Evolutionary conservation across 2,113 vertebrate genomes (phyloP).

Genomic region (Calypte anna): DNA sequence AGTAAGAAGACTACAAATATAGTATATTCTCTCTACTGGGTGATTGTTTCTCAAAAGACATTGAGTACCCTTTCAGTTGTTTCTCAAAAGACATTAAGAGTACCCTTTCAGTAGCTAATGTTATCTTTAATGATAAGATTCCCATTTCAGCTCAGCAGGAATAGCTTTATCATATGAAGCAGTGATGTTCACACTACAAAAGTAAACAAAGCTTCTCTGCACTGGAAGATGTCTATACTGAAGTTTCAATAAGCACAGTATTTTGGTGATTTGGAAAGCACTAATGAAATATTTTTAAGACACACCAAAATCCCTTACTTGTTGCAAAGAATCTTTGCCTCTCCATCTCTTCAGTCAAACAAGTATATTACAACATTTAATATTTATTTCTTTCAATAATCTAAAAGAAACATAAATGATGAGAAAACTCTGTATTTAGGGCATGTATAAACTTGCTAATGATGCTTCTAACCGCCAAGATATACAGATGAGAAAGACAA

Average conservation of each 20-base stretch:
- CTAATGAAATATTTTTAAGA: not conserved
- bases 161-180: not conserved
- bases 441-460: not conserved
- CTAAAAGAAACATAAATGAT: not conserved
- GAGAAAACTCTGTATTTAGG: not conserved
- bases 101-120: not conserved
- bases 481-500: conserved; percentile 14
- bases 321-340: not conserved
- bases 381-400: not conserved
- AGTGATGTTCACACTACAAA: not conserved
- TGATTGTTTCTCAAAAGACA: not conserved
- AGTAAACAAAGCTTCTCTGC: not conserved
- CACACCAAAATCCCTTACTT: not conserved
- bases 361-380: not conserved
- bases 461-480: not conserved
- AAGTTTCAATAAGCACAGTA: not conserved
- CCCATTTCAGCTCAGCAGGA: not conserved
- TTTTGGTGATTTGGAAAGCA: not conserved
- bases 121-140: not conserved
- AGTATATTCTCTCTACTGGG: not conserved
- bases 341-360: not conserved
- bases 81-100: not conserved
- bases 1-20: not conserved
- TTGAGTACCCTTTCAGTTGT: not conserved
- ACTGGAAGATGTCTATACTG: not conserved